Evolutionary conservation across 2,113 vertebrate genomes (phyloP), one percentile per base, ranked within the genome.

Genomic region (Bombycilla garrulus): DNA sequence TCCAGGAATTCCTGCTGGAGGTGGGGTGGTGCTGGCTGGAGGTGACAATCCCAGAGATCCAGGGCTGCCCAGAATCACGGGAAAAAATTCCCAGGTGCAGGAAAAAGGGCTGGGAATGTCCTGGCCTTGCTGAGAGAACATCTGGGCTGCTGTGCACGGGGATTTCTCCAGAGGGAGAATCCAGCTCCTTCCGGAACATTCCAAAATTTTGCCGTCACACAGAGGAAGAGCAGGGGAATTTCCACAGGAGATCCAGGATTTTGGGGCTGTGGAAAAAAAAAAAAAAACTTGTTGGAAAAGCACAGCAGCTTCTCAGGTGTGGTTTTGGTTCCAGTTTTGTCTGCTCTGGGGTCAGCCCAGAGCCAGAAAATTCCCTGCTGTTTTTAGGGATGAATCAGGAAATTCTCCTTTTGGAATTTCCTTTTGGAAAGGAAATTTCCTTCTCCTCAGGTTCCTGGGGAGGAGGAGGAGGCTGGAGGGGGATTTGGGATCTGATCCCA

Each of bases 271-370:
- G 5, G n/a, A n/a, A 3, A 3, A 47, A n/a, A n/a, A n/a, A n/a
- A n/a, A n/a, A n/a, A n/a, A n/a, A n/a, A n/a, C n/a, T n/a, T n/a
- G n/a, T n/a, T 16, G 35, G 12, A 51, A 25, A 20, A 6, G 25
- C 33, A 0, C 15, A 2, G 28, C 10, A 11, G 65, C 33, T 65
- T 38, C 25, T 18, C 16, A 9, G 20, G 50, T 1, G 0, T 1
- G 38, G 33, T 22, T 53, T 26, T 13, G 24, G 1, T 36, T 20
- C 44, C 20, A 4, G n/a, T 15, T 25, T 42, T 64, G 10, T 72
- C 26, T 44, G 33, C 53, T 44, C 36, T 51, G 45, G 13, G 6
- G 1, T 23, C 6, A 28, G 36, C 19, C 0, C 53, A 15, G 38
- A 47, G 28, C 9, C 45, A 9, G 29, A 15, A 19, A 74, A 61